Conservation (phyloP, 2,113 vertebrate species). For the Lycaon pictus region DNA sequence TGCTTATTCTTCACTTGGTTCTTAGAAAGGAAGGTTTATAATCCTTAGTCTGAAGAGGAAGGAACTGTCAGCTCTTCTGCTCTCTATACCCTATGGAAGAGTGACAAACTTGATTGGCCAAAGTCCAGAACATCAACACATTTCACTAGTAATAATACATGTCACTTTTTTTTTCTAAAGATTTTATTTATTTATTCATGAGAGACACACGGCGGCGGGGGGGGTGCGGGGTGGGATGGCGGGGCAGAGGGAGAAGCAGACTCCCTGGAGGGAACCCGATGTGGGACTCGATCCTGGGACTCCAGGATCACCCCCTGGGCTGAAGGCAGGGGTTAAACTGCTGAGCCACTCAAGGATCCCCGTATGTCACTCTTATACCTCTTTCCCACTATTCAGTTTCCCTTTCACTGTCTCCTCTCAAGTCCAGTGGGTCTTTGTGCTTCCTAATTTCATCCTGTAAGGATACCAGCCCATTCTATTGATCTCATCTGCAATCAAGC, state of each 20-base stretch:
- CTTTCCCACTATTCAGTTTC: background rate
- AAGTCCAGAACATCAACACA: background rate
- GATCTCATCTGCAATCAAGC: background rate
- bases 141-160: background rate
- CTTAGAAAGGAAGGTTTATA: background rate
- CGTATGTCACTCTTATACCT: background rate
- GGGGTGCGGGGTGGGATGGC: too few relatives aligned
- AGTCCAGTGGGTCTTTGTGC: background rate
- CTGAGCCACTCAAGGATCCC: too few relatives aligned
- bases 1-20: background rate
- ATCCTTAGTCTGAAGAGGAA: background rate
- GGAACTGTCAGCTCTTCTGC: background rate
- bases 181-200: too few relatives aligned
- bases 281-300: too few relatives aligned
- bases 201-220: too few relatives aligned
- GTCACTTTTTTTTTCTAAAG: background rate
- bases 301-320: too few relatives aligned
- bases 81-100: background rate
- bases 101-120: background rate
- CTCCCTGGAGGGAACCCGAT: too few relatives aligned
- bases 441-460: background rate
- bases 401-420: background rate
- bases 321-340: too few relatives aligned
- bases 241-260: too few relatives aligned
- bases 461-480: background rate